Conservation (phyloP, 2,888 invertebrate species). For the Bombylius discolor region DNA sequence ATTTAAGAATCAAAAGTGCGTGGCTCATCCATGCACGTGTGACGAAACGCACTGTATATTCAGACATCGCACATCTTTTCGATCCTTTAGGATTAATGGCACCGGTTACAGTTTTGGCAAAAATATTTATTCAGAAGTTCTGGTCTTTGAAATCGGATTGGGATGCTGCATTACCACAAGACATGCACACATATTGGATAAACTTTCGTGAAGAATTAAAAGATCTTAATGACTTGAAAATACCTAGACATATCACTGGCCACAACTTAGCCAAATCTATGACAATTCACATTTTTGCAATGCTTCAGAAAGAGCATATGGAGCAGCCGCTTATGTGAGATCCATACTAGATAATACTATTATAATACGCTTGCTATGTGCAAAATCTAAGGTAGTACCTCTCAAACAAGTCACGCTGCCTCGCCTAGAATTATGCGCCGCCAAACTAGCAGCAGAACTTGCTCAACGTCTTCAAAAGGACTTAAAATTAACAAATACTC, state of each 20-base stretch:
- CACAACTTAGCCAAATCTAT: background rate
- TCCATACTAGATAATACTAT: background rate
- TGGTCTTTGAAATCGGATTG: background rate
- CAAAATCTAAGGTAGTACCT: slow-evolving; percentile 11
- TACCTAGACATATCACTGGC: too few species aligned
- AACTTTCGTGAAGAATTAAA: too few species aligned
- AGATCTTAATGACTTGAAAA: too few species aligned
- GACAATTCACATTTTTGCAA: background rate
- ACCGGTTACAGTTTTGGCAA: too few species aligned
- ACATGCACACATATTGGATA: background rate
- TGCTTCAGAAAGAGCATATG: slow-evolving; percentile 6
- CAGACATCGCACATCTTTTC: too few species aligned
- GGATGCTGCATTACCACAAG: background rate
- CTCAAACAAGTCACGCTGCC: slow-evolving; percentile 15
- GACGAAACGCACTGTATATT: too few species aligned
- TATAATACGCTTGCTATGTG: slow-evolving; percentile 5
- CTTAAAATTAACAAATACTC: background rate
- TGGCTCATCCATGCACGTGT: too few species aligned
- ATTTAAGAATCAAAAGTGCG: too few species aligned
- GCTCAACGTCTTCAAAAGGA: background rate
- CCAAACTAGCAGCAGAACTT: slow-evolving; percentile 3
- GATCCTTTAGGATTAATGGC: too few species aligned
- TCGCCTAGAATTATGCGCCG: slow-evolving; percentile 15
- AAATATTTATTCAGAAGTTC: too few species aligned
- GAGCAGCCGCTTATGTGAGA: background rate